phyloP scores from a whole-genome alignment of 64 coral and sea anemone species.

The Anthopleura sola region DNA sequence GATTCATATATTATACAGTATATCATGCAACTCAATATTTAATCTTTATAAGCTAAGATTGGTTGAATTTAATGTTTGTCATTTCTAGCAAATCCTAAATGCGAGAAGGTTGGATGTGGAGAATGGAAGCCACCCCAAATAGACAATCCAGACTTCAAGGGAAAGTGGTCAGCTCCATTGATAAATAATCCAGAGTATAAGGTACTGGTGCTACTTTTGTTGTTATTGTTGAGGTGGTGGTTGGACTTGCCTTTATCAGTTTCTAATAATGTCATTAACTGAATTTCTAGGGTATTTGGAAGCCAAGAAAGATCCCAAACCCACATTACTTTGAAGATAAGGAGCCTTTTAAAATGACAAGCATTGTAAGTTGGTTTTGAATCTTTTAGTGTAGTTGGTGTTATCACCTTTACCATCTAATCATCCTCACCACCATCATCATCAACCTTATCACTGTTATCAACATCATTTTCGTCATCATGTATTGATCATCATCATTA shows the following conservation, averaged over 20 bases:
- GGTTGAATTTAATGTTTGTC: not conserved
- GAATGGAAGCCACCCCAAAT: conserved; percentile 85
- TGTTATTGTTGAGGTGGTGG: not conserved
- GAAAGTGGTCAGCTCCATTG: conserved; percentile 94
- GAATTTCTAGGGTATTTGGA: conserved; percentile 93
- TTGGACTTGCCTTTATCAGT: not conserved
- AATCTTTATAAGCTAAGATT: not conserved
- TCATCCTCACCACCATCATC: no score
- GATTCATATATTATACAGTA: no score
- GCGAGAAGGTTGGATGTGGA: conserved; percentile 94
- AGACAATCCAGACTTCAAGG: conserved; percentile 93
- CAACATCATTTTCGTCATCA: no score
- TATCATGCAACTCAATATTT: not conserved
- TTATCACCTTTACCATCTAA: no score
- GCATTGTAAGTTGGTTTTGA: conserved; percentile 60
- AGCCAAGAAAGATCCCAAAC: conserved; percentile 89
- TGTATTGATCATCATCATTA: no score
- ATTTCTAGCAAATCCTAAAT: conserved; percentile 82
- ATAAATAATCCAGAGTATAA: conserved; percentile 91
- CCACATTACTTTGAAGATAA: conserved; percentile 97
- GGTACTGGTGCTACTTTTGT: conserved; percentile 26
- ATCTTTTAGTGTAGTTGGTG: not conserved
- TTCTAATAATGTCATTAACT: not conserved
- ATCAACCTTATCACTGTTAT: no score
- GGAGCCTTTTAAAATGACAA: conserved; percentile 94